Evolutionary conservation across 2,113 vertebrate genomes (phyloP).

Genomic region (Opisthocomus hoazin): DNA sequence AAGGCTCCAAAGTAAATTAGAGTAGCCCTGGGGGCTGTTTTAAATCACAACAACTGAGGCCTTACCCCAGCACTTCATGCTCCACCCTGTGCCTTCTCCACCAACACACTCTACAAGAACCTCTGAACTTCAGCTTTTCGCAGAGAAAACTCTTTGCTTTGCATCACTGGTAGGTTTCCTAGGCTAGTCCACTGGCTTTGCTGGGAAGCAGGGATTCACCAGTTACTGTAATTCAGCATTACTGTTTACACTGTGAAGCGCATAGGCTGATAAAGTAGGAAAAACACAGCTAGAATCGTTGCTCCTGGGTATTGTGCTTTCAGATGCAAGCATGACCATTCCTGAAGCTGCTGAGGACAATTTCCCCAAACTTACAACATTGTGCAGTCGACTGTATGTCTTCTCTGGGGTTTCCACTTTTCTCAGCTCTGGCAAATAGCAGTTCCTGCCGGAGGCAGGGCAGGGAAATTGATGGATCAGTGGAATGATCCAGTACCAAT

Average conservation of each 20-base stretch:
- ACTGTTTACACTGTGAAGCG: not conserved
- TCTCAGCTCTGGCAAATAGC: not conserved
- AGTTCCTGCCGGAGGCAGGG: not conserved
- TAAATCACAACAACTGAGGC: slow-evolving; percentile 47
- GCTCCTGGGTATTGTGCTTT: slow-evolving; percentile 10
- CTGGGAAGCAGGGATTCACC: not conserved
- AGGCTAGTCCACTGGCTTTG: not conserved
- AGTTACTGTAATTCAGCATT: not conserved
- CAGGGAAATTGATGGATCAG: not conserved
- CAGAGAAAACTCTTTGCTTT: not conserved
- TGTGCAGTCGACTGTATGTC: not conserved
- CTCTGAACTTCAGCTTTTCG: not conserved
- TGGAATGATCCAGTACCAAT: not conserved
- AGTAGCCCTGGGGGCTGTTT: slow-evolving; percentile 21
- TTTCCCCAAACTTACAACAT: not conserved
- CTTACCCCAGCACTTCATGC: not conserved
- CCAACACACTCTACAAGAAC: not conserved
- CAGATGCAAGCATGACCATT: not conserved
- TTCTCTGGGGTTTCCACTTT: not conserved
- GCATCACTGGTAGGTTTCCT: not conserved
- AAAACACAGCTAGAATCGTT: slow-evolving; percentile 22
- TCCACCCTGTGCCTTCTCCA: not conserved
- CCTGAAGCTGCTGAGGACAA: not conserved
- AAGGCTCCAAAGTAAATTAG: slow-evolving; percentile 49
- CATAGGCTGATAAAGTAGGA: not conserved